These are phyloP conservation scores for Callipepla squamata DNA, from an alignment of 2,113 vertebrate genomes.

Conservation along the genomic window DNA sequence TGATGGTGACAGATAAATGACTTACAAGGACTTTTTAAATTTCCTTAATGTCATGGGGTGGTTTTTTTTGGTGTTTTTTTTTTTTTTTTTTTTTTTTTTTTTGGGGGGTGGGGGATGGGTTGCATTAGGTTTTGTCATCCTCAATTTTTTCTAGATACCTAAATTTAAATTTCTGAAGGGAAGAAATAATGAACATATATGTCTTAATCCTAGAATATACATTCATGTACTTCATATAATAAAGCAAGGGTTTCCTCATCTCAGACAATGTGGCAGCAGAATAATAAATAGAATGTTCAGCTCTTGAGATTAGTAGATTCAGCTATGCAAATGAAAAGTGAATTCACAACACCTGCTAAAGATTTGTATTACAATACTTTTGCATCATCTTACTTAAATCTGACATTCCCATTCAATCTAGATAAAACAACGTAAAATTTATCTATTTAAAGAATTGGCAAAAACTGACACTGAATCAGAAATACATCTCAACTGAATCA, in stretches of 20 bases:
- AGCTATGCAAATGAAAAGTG: slow-evolving; percentile 20
- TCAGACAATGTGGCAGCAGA: slow-evolving; percentile 10
- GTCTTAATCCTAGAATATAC: slow-evolving; percentile 11
- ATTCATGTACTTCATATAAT: slow-evolving; percentile 8
- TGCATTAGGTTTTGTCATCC: neutral
- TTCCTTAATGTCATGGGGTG: neutral
- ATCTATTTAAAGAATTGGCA: slow-evolving; percentile 17
- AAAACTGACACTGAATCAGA: neutral
- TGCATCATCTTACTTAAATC: slow-evolving; percentile 1
- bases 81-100: too few relatives aligned
- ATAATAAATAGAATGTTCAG: slow-evolving; percentile 35
- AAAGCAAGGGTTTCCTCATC: slow-evolving; percentile 26
- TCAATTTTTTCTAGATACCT: neutral
- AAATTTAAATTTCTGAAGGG: neutral
- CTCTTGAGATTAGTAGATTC: slow-evolving; percentile 33
- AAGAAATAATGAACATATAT: neutral
- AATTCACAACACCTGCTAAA: slow-evolving; percentile 55
- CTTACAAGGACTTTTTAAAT: neutral
- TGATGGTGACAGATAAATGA: neutral
- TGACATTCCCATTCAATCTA: neutral
- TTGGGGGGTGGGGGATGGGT: too few relatives aligned
- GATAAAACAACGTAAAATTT: neutral
- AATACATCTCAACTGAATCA: neutral
- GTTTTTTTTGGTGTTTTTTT: neutral
- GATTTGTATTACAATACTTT: slow-evolving; percentile 49